Conservation (phyloP, 1,140 invertebrate genomes). For the Lasioglossum baleicum region DNA sequence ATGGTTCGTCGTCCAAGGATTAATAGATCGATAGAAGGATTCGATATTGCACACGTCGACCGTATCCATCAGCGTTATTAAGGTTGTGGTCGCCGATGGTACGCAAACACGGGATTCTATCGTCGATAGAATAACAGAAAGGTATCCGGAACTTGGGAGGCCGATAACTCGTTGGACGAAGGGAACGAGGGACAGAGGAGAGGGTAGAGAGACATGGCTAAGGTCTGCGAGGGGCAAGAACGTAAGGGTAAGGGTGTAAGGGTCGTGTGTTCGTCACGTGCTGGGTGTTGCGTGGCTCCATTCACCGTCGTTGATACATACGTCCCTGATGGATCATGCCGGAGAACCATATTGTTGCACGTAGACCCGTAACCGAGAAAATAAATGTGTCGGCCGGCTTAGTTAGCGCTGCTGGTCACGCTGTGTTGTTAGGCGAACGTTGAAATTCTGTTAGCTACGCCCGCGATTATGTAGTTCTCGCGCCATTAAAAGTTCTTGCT, state of each 20-base stretch:
- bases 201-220: neutral
- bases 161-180: slow-evolving; percentile 26
- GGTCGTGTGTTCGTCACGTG: slow-evolving; percentile 64
- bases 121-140: slow-evolving; percentile 34
- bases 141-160: slow-evolving; percentile 30
- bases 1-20: no score
- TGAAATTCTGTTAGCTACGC: no score
- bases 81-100: slow-evolving; percentile 29
- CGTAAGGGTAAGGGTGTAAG: slow-evolving; percentile 36
- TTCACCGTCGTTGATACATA: slow-evolving; percentile 52
- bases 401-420: neutral
- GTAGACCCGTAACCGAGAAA: slow-evolving; percentile 29
- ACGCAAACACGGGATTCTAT: slow-evolving; percentile 22
- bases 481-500: no score
- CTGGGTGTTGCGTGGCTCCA: slow-evolving; percentile 63
- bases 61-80: slow-evolving; percentile 47
- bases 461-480: no score
- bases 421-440: neutral
- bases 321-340: slow-evolving; percentile 43
- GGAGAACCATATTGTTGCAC: slow-evolving; percentile 46
- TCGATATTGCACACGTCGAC: neutral
- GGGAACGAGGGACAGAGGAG: slow-evolving; percentile 9
- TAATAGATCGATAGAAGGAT: neutral
- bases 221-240: neutral
- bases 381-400: slow-evolving; percentile 42